Conservation (phyloP, 2,888 invertebrate genomes). For the Polymixis flavicincta region DNA sequence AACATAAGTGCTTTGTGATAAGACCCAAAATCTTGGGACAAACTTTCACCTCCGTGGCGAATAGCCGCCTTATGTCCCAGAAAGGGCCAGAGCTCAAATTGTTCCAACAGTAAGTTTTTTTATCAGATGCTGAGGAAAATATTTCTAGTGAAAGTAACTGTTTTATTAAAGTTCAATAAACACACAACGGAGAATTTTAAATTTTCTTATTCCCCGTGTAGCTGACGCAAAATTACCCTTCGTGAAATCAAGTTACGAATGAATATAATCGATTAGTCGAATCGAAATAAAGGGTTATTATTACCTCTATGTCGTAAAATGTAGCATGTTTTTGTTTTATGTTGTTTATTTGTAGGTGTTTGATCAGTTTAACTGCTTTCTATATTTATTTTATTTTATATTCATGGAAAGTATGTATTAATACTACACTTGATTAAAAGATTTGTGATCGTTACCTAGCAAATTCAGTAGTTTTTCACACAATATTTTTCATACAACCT, state of each 20-base stretch:
- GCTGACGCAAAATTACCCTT: neutral
- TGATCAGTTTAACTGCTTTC: too few species aligned
- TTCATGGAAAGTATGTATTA: neutral
- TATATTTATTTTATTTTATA: too few species aligned
- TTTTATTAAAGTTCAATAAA: slow-evolving; percentile 8
- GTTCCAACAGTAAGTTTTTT: slow-evolving; percentile 57
- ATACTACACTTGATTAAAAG: neutral
- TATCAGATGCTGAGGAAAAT: slow-evolving; percentile 32
- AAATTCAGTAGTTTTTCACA: neutral
- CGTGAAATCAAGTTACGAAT: neutral
- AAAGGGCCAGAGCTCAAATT: slow-evolving; percentile 64
- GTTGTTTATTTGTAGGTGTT: neutral
- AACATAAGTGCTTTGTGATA: slow-evolving; percentile 66
- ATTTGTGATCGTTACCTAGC: neutral
- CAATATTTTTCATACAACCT: neutral
- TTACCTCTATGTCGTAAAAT: too few species aligned
- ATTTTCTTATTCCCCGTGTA: neutral
- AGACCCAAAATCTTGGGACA: slow-evolving; percentile 59
- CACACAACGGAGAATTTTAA: neutral
- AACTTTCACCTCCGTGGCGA: slow-evolving; percentile 61
- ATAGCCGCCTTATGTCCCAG: slow-evolving; percentile 63
- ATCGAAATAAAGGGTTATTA: too few species aligned
- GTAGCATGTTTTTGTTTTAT: neutral
- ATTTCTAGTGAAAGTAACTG: slow-evolving; percentile 1
- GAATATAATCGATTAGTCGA: neutral